Conservation (phyloP, 2,888 invertebrate species). For the Acronicta aceris region DNA sequence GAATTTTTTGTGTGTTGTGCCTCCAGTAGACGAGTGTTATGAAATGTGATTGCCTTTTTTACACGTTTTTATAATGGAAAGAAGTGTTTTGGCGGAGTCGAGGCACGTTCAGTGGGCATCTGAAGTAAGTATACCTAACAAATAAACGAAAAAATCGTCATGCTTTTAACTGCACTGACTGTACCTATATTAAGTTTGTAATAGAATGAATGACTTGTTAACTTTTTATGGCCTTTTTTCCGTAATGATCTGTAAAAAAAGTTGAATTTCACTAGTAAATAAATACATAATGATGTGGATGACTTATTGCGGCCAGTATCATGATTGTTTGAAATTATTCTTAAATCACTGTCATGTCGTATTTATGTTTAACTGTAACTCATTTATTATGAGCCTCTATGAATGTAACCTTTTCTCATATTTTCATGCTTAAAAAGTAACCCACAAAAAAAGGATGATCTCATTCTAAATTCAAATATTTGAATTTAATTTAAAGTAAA, state of each 20-base stretch:
- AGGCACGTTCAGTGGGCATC: constrained; percentile 85
- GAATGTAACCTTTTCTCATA: too few species aligned
- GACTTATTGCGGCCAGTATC: neutral
- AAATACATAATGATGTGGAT: too few species aligned
- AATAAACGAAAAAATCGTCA: constrained; percentile 18
- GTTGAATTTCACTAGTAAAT: too few species aligned
- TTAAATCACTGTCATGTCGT: neutral
- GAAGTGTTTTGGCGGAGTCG: constrained; percentile 82
- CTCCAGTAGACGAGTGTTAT: constrained; percentile 63
- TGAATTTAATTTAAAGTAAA: neutral
- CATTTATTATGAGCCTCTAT: neutral
- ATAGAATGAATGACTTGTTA: neutral
- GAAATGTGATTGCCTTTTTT: constrained; percentile 77
- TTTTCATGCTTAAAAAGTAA: too few species aligned
- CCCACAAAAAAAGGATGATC: neutral
- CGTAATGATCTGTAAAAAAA: neutral
- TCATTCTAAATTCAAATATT: constrained; percentile 2
- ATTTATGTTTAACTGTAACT: too few species aligned
- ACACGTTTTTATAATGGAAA: constrained; percentile 79
- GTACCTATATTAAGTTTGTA: neutral
- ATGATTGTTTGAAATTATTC: neutral
- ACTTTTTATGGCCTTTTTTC: constrained; percentile 1
- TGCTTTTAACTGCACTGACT: neutral
- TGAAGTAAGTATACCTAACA: constrained; percentile 74
- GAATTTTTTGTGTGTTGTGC: constrained; percentile 60